Conservation (phyloP, 1,140 invertebrate genomes). For the Pogonognathellus flavescens region DNA sequence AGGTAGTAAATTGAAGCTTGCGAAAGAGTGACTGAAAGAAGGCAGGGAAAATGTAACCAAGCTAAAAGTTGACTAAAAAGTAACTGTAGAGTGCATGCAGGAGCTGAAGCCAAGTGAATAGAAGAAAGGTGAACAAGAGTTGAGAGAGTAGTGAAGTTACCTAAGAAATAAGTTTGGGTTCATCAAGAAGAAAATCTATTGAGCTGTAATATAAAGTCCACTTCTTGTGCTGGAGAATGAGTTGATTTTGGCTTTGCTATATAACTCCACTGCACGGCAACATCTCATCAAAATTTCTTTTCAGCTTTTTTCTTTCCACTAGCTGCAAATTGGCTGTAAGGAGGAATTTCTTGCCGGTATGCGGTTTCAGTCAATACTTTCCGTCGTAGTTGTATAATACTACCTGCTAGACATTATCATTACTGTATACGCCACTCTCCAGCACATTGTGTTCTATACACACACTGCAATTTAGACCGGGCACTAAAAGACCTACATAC, state of each 20-base stretch:
- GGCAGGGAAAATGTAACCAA: too few species aligned
- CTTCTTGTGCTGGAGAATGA: background rate
- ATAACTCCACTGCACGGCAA: conserved; percentile 40
- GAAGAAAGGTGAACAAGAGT: too few species aligned
- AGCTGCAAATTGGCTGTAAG: conserved; percentile 51
- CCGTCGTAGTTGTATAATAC: background rate
- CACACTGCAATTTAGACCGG: background rate
- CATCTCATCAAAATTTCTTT: conserved; percentile 58
- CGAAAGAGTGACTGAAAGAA: too few species aligned
- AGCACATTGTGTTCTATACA: background rate
- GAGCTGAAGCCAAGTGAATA: too few species aligned
- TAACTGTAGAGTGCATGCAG: too few species aligned
- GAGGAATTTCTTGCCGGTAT: conserved; percentile 43
- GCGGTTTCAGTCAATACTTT: conserved; percentile 42
- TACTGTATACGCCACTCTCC: background rate
- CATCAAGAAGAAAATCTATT: conserved; percentile 13
- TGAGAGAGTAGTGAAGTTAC: background rate
- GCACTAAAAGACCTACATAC: too few species aligned
- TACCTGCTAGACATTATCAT: background rate
- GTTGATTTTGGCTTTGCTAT: background rate
- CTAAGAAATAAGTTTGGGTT: background rate
- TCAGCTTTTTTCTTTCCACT: conserved; percentile 39
- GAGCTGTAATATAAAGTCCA: background rate
- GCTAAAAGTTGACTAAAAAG: too few species aligned
- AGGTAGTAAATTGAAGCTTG: too few species aligned